These are phyloP conservation scores for Bungarus multicinctus DNA, from an alignment of 2,113 vertebrate genomes.

Conservation along the genomic window DNA sequence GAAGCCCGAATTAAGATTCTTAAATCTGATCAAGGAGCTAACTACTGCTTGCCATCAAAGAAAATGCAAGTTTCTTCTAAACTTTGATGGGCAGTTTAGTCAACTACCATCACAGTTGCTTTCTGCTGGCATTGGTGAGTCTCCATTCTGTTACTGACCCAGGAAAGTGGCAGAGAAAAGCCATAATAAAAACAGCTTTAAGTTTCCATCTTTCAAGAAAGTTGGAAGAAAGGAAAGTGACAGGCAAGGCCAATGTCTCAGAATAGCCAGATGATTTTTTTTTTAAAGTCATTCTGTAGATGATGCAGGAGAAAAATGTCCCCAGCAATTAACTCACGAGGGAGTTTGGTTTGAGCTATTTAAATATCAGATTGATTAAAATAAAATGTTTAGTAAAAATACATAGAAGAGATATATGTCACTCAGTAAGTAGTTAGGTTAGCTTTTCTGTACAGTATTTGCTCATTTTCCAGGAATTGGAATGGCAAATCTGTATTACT, in stretches of 20 bases:
- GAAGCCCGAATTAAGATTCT: not conserved
- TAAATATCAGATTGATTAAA: not conserved
- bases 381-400: not conserved
- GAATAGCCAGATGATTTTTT: not conserved
- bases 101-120: not conserved
- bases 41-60: not conserved
- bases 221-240: not conserved
- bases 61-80: not conserved
- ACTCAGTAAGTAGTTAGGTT: not conserved
- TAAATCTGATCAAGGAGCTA: not conserved
- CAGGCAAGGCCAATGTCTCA: not conserved
- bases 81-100: not conserved
- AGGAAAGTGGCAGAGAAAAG: not conserved
- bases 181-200: not conserved
- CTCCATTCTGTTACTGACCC: not conserved
- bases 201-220: not conserved
- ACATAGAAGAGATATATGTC: not conserved
- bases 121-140: not conserved
- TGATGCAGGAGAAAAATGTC: not conserved
- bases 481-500: not conserved
- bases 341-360: not conserved
- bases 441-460: not conserved
- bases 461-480: not conserved
- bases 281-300: not conserved
- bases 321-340: not conserved